Base-by-base conservation (phyloP, 2,113 vertebrate species). In the Chloroceryle aenea region DNA sequence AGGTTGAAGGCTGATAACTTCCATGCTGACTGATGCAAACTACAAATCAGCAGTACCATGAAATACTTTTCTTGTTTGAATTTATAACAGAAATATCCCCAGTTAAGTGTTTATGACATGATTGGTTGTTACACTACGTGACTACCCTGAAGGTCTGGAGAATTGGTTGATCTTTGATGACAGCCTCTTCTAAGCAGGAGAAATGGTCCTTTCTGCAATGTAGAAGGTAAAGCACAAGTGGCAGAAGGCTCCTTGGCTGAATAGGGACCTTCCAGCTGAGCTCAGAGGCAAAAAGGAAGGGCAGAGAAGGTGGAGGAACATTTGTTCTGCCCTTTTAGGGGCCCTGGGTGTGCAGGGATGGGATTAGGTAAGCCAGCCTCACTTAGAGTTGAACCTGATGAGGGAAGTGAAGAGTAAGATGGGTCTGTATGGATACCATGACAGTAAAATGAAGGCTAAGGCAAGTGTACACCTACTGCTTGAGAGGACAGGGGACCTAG, bases 171-270 rank as follows among this genome's bases (percentile, higher is more conserved):
- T 85, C 19, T 90, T 69, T 0, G 0, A 0, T 42, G 82, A 73
- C 67, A 80, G 0, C 30, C 26, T 82, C 36, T 86, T 69, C 63
- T 50, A 14, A 92, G 55, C 25, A 30, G 69, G 61, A 61, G 61
- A 83, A 80, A 53, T 0, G 0, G 26, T 50, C 27, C 64, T 82
- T 93, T 68, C 12, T 40, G 3, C 0, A 23, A 11, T 2, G 4
- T 20, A 14, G 66, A 63, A 67, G 30, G 38, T 83, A 43, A 58
- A 27, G 14, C 7, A 15, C 0, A 0, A 0, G 0, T 69, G 71
- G 48, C 83, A 80, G 38, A 29, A 64, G 67, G 19, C 50, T 74
- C 21, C 5, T 12, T 58, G 50, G 25, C 22, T 82, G 62, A 85
- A 43, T 1, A 6, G n/a, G 27, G 29, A 79, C 20, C 36, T 93